Evolutionary conservation across 2,113 vertebrate species (phyloP).

Genomic region (Anseranas semipalmata): DNA sequence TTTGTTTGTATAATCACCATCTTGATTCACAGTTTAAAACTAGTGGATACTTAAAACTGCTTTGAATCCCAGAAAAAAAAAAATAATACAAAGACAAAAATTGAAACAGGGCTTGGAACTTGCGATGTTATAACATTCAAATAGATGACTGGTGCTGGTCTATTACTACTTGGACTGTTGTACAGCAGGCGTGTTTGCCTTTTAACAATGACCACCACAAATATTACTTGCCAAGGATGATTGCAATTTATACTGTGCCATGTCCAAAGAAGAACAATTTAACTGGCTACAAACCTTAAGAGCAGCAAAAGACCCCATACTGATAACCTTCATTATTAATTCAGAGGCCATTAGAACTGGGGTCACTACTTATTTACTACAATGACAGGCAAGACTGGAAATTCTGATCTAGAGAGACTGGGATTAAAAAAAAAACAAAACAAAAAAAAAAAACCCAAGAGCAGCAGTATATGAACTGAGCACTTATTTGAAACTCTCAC

Average conservation of each 20-base stretch:
- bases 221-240: not conserved
- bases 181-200: not conserved
- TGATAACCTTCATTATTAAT: not conserved
- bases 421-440: no score
- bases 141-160: not conserved
- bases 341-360: not conserved
- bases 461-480: not conserved
- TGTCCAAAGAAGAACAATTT: not conserved
- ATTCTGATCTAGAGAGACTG: not conserved
- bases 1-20: not conserved
- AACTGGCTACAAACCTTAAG: not conserved
- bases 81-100: not conserved
- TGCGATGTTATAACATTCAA: not conserved
- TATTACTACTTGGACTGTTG: not conserved
- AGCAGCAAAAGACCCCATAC: not conserved
- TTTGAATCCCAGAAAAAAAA: not conserved
- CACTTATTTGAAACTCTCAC: not conserved
- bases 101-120: not conserved
- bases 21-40: not conserved
- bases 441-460: no score
- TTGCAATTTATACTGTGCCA: not conserved
- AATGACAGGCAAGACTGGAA: not conserved
- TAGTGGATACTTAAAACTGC: not conserved
- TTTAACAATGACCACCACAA: not conserved
- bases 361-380: not conserved